Conservation (phyloP, 2,113 vertebrate species). For the Macroglossus sobrinus region DNA sequence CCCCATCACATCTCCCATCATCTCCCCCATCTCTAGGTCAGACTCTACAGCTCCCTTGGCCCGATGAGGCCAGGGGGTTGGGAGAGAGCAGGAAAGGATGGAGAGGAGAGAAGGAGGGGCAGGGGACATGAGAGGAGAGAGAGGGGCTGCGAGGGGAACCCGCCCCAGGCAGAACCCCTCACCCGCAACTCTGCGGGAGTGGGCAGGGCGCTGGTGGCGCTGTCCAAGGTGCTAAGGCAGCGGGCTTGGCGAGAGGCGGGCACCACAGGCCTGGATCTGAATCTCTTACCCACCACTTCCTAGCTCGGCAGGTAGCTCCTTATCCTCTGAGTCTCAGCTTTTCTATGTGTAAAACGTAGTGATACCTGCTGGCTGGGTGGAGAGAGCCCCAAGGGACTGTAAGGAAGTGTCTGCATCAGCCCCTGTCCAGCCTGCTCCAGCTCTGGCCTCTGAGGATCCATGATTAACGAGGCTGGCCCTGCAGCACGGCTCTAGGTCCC, state of each 20-base stretch:
- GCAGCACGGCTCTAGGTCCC: not conserved
- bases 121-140: not conserved
- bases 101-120: not conserved
- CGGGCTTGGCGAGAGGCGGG: not conserved
- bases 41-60: not conserved
- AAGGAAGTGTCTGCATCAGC: not conserved
- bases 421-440: not conserved
- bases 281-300: not conserved
- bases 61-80: not conserved
- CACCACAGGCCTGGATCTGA: not conserved
- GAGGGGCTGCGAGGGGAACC: not conserved
- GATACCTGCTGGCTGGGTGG: not conserved
- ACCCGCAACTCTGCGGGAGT: accelerated
- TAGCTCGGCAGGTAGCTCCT: not conserved
- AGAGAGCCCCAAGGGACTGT: not conserved
- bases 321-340: not conserved
- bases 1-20: not conserved
- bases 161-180: too few relatives aligned
- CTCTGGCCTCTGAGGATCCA: not conserved
- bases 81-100: not conserved
- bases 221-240: conserved; percentile 49
- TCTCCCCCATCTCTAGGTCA: not conserved
- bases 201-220: not conserved
- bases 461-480: not conserved
- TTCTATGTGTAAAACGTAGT: not conserved